phyloP scores from a whole-genome alignment of 2,888 invertebrate species.

The Mystacides longicornis region DNA sequence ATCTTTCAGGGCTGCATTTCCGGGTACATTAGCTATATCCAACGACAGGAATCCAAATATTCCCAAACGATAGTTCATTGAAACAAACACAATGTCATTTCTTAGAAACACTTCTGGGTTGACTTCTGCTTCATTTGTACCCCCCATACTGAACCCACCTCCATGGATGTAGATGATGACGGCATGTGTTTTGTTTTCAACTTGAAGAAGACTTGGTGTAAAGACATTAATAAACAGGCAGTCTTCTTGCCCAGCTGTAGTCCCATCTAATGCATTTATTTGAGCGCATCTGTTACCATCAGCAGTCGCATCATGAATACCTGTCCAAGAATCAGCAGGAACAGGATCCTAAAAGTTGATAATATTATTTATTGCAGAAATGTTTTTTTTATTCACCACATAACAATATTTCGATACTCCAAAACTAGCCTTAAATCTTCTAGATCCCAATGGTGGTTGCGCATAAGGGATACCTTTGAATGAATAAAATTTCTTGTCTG shows the following conservation, averaged over 20 bases:
- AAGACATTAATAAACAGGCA: conserved; percentile 28
- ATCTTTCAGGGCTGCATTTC: conserved; percentile 21
- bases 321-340: conserved; percentile 31
- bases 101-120: conserved; percentile 28
- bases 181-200: not conserved
- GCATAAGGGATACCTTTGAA: conserved; percentile 42
- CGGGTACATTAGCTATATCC: conserved; percentile 16
- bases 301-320: conserved; percentile 36
- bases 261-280: not conserved
- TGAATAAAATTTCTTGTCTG: conserved; percentile 37
- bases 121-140: conserved; percentile 22
- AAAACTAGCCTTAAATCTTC: conserved; percentile 35
- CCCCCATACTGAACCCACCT: conserved; percentile 29
- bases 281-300: conserved; percentile 29
- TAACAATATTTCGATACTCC: not conserved
- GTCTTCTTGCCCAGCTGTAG: conserved; percentile 25
- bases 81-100: conserved; percentile 28
- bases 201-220: conserved; percentile 19
- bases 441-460: conserved; percentile 33
- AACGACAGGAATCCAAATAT: conserved; percentile 27
- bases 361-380: not conserved
- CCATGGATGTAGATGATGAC: conserved; percentile 29
- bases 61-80: conserved; percentile 30
- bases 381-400: not conserved
- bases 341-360: conserved; percentile 27